A percentile compares a stretch with the other conserved stretches of the same genome.
Conservation (phyloP, 2,888 invertebrate genomes). For the Oligia latruncula region DNA sequence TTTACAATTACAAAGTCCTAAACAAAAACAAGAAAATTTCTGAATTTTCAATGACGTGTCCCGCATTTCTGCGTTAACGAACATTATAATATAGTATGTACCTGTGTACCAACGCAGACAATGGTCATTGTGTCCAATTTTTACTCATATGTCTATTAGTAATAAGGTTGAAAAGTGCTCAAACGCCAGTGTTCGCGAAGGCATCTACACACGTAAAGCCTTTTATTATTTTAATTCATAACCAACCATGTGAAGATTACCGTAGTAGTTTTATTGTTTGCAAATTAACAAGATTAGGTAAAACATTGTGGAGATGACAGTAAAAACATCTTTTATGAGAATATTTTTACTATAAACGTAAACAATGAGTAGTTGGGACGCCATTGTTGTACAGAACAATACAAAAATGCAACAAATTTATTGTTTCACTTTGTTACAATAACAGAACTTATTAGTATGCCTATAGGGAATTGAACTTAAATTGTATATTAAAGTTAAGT, state of each 20-base stretch:
- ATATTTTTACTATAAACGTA: slow-evolving; percentile 38
- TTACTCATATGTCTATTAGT: neutral
- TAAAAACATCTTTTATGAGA: slow-evolving; percentile 38
- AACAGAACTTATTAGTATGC: neutral
- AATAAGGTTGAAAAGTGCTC: neutral
- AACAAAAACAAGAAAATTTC: slow-evolving; percentile 5
- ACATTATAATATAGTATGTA: neutral
- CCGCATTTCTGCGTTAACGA: neutral
- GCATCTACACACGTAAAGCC: too few relatives aligned
- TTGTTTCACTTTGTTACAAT: slow-evolving; percentile 13
- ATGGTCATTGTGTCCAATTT: neutral
- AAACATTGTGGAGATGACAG: slow-evolving; percentile 34
- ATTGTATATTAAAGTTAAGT: neutral
- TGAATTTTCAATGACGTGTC: neutral
- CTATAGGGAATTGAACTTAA: neutral
- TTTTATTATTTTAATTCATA: slow-evolving; percentile 32
- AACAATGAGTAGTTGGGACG: slow-evolving; percentile 38
- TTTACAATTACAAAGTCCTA: neutral
- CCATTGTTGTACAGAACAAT: slow-evolving; percentile 45
- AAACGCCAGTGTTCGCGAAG: neutral
- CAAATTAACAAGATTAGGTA: slow-evolving; percentile 52
- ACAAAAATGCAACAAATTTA: slow-evolving; percentile 10
- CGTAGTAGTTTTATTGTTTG: slow-evolving; percentile 61
- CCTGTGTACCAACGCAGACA: neutral
- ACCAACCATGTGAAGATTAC: slow-evolving; percentile 38